These are phyloP conservation scores for Nomada fabriciana DNA, from an alignment of 2,888 invertebrate genomes.

Conservation along the genomic window DNA sequence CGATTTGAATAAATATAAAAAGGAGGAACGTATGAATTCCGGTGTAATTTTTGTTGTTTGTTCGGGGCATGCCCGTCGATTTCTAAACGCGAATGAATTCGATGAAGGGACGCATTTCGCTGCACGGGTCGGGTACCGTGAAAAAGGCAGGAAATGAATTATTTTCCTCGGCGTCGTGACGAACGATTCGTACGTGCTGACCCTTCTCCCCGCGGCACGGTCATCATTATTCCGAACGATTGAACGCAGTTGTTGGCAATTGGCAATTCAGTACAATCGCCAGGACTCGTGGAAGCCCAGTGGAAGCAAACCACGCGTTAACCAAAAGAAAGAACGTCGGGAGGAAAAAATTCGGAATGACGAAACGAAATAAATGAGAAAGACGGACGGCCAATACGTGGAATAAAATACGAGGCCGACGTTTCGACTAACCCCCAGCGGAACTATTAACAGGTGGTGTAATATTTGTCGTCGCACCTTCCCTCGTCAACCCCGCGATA, in stretches of 20 bases:
- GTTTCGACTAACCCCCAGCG: background rate
- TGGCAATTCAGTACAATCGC: slow-evolving; percentile 72
- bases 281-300: slow-evolving; percentile 42
- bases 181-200: slow-evolving; percentile 57
- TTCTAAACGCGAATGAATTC: background rate
- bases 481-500: slow-evolving; percentile 15
- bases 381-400: too few species aligned
- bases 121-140: slow-evolving; percentile 8
- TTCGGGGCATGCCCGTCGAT: background rate
- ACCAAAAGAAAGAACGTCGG: slow-evolving; percentile 19
- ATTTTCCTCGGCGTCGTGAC: slow-evolving; percentile 54
- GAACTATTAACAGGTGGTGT: background rate
- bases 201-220: slow-evolving; percentile 43
- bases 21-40: too few species aligned
- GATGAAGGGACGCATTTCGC: background rate
- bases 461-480: background rate
- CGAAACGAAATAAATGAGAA: background rate
- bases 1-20: background rate
- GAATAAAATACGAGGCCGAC: too few species aligned
- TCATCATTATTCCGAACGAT: slow-evolving; percentile 75
- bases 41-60: background rate
- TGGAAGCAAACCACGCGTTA: slow-evolving; percentile 16
- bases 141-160: slow-evolving; percentile 60
- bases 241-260: slow-evolving; percentile 75
- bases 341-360: background rate